phyloP scores from a whole-genome alignment of 1,140 invertebrate genomes.

The Atta cephalotes region DNA sequence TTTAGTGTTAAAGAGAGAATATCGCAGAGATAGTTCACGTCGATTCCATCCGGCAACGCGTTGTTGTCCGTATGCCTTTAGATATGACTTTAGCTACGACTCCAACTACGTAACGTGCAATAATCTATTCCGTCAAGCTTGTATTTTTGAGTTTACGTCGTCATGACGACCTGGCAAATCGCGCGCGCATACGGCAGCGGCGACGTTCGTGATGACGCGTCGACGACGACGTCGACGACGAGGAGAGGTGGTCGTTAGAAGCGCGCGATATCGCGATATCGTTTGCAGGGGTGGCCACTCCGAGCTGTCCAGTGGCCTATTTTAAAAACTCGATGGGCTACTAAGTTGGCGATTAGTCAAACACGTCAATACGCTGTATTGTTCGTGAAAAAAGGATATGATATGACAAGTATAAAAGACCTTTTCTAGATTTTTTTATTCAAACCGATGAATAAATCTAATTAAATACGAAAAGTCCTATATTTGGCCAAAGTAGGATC shows the following conservation, averaged over 20 bases:
- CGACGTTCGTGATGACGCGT: neutral
- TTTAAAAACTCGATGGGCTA: constrained; percentile 3
- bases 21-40: neutral
- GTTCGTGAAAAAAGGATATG: neutral
- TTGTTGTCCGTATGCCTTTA: constrained; percentile 39
- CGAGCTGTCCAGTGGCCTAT: constrained; percentile 6
- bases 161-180: constrained; percentile 76
- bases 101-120: constrained; percentile 49
- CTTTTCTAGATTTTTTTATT: neutral
- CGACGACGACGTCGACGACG: constrained; percentile 17
- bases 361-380: neutral
- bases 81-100: constrained; percentile 43
- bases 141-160: constrained; percentile 81
- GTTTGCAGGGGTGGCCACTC: neutral
- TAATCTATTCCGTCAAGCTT: constrained; percentile 73
- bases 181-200: constrained; percentile 47
- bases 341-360: constrained; percentile 21
- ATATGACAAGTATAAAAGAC: neutral
- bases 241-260: constrained; percentile 39
- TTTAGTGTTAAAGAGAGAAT: neutral
- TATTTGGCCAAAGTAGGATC: too few species aligned
- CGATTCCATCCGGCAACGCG: constrained; percentile 16
- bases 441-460: too few species aligned
- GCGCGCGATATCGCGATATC: constrained; percentile 29
- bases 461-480: too few species aligned